Evolutionary conservation across 1,140 invertebrate species (phyloP), one percentile per base, ranked within the genome.

Genomic region (Drosophila watanabei): DNA sequence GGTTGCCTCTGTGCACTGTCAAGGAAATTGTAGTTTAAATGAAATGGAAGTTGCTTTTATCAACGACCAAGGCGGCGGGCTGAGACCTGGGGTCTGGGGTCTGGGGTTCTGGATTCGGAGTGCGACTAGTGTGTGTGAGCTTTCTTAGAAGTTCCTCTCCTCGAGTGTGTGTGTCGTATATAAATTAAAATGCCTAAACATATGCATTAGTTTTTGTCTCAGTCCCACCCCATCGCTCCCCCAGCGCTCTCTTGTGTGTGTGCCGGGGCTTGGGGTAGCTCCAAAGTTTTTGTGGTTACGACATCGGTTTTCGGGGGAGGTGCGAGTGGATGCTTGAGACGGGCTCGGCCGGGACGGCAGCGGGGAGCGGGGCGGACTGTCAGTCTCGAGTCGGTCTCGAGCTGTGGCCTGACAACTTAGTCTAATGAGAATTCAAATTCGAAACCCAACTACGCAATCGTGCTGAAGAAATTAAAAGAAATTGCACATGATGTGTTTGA

Each of bases 181-280:
- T 90, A 90, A 90, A 90, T 90, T 90, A 90, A 90, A 90, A 90
- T 90, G 86, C 86, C 86, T 90, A 90, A 90, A 90, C 86, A 90
- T 90, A 90, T 90, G 86, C 86, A 90, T 90, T 90, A 90, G 86
- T 90, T 90, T 90, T 90, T 90, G 87, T 91, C 86, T 90, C 86
- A 56, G 39, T 70, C 71, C 48, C 63, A 28, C 63, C 49, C 65
- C 62, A 20, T 37, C 64, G 37, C 61, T 59, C 64, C 33, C 45
- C 24, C 56, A 43, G 64, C 56, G 52, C 64, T 65, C 52, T 20
- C 57, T 51, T 51, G 70, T 56, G 49, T 56, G 54, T 33, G 46
- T 35, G 51, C 20, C n/a, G 49, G 37, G 58, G 63, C 24, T 52
- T 71, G 73, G 56, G 68, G 60, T 48, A 63, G 64, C 85, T 88